Evolutionary conservation across 2,113 vertebrate genomes (phyloP).

Genomic region (Cottus gobio): DNA sequence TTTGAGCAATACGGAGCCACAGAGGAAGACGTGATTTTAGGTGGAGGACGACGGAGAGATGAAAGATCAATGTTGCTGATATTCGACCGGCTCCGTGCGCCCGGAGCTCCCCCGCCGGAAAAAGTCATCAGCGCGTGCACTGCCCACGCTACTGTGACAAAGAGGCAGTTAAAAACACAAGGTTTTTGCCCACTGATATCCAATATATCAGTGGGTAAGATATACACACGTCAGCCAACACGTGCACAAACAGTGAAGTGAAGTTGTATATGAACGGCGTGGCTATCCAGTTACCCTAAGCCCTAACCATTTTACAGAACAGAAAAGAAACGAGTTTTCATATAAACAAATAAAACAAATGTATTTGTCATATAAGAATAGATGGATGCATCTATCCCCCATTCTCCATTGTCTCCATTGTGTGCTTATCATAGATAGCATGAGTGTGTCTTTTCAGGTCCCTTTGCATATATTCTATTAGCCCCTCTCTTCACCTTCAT

Average conservation of each 20-base stretch:
- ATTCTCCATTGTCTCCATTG: not conserved
- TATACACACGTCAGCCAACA: too few species aligned
- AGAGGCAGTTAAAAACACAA: not conserved
- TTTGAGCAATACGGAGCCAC: not conserved
- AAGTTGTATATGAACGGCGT: not conserved
- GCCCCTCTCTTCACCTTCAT: constrained; percentile 3
- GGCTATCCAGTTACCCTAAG: too few species aligned
- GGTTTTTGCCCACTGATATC: not conserved
- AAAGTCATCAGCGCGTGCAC: too few species aligned
- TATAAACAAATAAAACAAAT: too few species aligned
- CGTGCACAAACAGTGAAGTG: not conserved
- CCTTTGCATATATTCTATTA: not conserved
- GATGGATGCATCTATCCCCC: not conserved
- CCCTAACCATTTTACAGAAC: too few species aligned
- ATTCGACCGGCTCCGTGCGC: too few species aligned
- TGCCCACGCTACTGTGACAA: too few species aligned
- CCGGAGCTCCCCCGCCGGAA: too few species aligned
- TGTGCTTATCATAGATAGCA: not conserved
- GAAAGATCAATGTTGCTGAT: too few species aligned
- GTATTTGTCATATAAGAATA: not conserved
- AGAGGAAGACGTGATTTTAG: too few species aligned
- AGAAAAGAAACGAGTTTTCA: not conserved
- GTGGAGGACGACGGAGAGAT: too few species aligned
- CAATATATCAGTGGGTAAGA: too few species aligned
- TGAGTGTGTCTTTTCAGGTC: not conserved